These are phyloP conservation scores for Drosophila cognata DNA, from an alignment of 2,888 invertebrate species.

Conservation along the genomic window DNA sequence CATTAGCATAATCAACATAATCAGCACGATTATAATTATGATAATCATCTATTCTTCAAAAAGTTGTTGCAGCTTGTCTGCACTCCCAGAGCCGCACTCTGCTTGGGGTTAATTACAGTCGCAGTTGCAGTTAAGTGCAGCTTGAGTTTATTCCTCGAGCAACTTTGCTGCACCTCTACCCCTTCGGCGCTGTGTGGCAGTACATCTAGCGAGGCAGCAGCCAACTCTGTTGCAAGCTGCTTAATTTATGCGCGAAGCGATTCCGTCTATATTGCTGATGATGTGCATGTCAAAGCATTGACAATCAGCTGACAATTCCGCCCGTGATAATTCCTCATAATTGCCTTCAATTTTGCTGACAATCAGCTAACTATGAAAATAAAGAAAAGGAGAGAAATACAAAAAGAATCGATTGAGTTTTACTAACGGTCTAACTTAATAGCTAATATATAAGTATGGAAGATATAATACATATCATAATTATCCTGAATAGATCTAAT, in stretches of 20 bases:
- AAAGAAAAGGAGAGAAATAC: background rate
- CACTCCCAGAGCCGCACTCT: background rate
- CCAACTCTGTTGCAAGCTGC: conserved; percentile 28
- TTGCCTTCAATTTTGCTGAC: conserved; percentile 32
- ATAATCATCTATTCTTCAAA: conserved; percentile 30
- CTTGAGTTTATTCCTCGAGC: conserved; percentile 53
- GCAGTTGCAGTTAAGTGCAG: conserved; percentile 79
- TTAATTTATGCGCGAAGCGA: conserved; percentile 57
- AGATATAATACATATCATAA: background rate
- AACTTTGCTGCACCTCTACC: background rate
- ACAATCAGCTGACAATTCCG: conserved; percentile 59
- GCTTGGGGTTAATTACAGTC: conserved; percentile 69
- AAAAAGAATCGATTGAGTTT: background rate
- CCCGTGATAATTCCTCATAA: conserved; percentile 55
- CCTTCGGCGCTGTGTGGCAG: background rate
- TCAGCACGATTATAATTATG: conserved; percentile 26
- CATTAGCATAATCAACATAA: conserved; percentile 16
- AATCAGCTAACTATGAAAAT: background rate
- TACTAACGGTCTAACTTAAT: too few relatives aligned
- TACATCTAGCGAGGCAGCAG: background rate
- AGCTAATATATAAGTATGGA: background rate
- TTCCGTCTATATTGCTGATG: conserved; percentile 26
- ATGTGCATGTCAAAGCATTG: conserved; percentile 69
- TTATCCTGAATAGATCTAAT: background rate
- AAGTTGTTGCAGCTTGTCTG: conserved; percentile 25